Evolutionary conservation across 2,113 vertebrate species (phyloP).

Genomic region (Halichoerus grypus): DNA sequence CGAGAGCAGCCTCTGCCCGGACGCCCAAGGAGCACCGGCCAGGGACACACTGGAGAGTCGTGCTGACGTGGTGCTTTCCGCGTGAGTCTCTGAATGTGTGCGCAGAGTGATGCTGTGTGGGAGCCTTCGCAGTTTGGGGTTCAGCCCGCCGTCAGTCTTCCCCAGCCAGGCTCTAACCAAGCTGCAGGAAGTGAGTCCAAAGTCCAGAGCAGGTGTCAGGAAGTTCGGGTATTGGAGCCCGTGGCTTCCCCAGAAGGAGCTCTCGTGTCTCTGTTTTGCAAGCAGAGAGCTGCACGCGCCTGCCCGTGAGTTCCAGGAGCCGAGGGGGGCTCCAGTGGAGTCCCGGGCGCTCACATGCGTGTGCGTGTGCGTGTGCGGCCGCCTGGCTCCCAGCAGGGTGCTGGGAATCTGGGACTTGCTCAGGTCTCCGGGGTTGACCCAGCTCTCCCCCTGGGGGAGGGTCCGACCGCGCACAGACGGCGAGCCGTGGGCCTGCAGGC

Average conservation of each 20-base stretch:
- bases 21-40: too few species aligned
- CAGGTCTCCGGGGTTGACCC: not conserved
- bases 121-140: not conserved
- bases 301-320: not conserved
- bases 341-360: fast-evolving
- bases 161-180: not conserved
- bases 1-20: not conserved
- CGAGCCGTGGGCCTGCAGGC: fast-evolving
- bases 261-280: fast-evolving
- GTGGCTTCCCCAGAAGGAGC: not conserved
- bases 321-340: not conserved
- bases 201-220: fast-evolving
- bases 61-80: not conserved
- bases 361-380: too few species aligned
- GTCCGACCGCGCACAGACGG: not conserved
- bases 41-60: not conserved
- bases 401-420: not conserved
- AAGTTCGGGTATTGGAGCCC: not conserved
- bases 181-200: fast-evolving
- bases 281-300: not conserved
- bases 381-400: too few species aligned
- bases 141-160: not conserved
- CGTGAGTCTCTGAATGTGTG: not conserved
- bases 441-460: not conserved
- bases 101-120: fast-evolving